Percentiles rank a stretch among this genome's conserved stretches.
Conservation (phyloP, 2,888 invertebrate species). For the Dynastes tityus region DNA sequence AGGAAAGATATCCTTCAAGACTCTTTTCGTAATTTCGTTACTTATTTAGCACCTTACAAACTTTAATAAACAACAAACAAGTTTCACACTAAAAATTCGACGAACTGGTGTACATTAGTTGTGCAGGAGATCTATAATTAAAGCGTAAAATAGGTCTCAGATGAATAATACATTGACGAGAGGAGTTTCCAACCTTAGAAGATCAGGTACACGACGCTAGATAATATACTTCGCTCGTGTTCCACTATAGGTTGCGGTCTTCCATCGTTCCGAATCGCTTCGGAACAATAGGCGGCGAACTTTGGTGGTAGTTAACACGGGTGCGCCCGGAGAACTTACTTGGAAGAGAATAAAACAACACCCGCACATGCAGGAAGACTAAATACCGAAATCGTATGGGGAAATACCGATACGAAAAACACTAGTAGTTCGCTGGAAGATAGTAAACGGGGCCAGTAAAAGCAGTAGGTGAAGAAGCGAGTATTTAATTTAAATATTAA, state of each 20-base stretch:
- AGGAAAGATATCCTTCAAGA: too few relatives aligned
- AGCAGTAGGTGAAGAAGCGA: background rate
- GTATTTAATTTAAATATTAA: slow-evolving; percentile 51
- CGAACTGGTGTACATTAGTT: slow-evolving; percentile 20
- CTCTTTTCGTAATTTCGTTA: too few relatives aligned
- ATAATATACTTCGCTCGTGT: too few relatives aligned
- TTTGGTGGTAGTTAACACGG: slow-evolving; percentile 48
- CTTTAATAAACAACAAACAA: background rate
- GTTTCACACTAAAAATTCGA: slow-evolving; percentile 2
- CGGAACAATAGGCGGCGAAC: slow-evolving; percentile 51
- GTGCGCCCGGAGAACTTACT: slow-evolving; percentile 45
- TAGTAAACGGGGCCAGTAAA: background rate
- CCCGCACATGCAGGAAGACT: background rate
- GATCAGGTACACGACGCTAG: background rate
- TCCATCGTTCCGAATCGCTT: slow-evolving; percentile 7
- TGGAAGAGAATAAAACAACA: slow-evolving; percentile 45
- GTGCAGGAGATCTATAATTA: slow-evolving; percentile 35
- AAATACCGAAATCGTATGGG: background rate
- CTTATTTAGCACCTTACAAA: too few relatives aligned
- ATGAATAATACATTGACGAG: slow-evolving; percentile 37
- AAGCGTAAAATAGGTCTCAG: slow-evolving; percentile 6
- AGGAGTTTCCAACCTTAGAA: slow-evolving; percentile 13
- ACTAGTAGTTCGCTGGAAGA: background rate
- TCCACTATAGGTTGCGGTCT: too few relatives aligned
- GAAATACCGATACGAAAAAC: background rate